Evolutionary conservation across 2,888 invertebrate genomes (phyloP), one percentile per base, ranked within the genome.

Genomic region (Stegophylla sp.): DNA sequence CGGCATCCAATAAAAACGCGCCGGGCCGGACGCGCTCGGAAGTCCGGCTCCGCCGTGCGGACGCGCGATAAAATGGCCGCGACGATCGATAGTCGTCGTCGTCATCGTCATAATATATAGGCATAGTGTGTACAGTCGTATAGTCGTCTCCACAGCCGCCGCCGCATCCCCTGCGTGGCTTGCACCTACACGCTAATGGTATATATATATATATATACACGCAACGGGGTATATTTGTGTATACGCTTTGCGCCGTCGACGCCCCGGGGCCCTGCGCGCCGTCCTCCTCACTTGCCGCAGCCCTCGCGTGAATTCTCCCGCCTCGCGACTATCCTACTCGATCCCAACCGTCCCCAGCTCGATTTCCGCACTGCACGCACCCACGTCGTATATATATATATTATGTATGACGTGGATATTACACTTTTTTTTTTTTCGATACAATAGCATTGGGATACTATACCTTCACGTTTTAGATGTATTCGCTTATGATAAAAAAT

Each of bases 1-100:
- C 48, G 63, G 76, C 76, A 66, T 69, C 77, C 69, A 79, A 79
- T 79, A 69, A 79, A 79, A 75, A 79, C 66, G 59, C 59, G 59
- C 69, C 69, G 48, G 56, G 67, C 67, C 77, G 77, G 77, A 69
- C 69, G 77, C 45, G 69, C 67, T 59, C 56, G 67, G 48, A 77
- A 67, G 67, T 69, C 77, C 77, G 77, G 66, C 34, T 63, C 63
- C 51, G 61, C 74, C 63, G 63, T 26, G 41, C 7, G 23, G 59
- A 61, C 45, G 41, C 23, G 13, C 13, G 41, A 15, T 76, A 76
- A 75, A 75, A 75, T 75, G 75, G 75, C 77, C 67, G 77, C 66
- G 66, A 23, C 74, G 48, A 74, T 73, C 61, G 56, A 66, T 69
- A 15, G 20, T 26, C 72, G 72, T 23, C 43, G 73, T 26, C 67